Conservation (phyloP, 1,140 invertebrate species). For the Cydia fagiglandana region DNA sequence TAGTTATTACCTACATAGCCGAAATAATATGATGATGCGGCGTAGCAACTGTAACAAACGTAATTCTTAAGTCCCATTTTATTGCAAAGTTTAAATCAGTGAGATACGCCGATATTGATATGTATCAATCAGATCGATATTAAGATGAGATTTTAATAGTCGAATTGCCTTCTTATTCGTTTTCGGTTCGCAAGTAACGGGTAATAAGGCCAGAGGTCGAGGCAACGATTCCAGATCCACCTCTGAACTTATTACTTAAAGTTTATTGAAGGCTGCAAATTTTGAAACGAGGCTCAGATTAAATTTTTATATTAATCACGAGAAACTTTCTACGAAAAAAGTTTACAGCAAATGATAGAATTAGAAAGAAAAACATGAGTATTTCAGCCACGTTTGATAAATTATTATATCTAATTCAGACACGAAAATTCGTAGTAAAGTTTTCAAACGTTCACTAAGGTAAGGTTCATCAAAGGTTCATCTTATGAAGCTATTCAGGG, state of each 20-base stretch:
- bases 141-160: no score
- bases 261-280: neutral
- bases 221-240: neutral
- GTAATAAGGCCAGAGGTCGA: neutral
- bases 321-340: neutral
- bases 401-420: neutral
- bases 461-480: no score
- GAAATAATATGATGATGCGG: no score
- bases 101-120: no score
- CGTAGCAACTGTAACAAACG: no score
- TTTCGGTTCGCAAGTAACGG: neutral
- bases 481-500: no score
- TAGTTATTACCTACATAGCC: no score
- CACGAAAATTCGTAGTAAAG: neutral
- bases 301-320: slow-evolving; percentile 2
- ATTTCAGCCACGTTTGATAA: neutral
- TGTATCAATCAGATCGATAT: no score
- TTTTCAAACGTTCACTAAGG: neutral
- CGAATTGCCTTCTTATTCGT: no score
- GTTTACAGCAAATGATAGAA: neutral
- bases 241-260: slow-evolving; percentile 9
- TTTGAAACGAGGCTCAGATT: neutral
- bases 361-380: neutral
- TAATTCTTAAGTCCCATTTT: no score
- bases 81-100: no score